Conservation (phyloP, 2,113 vertebrate genomes). For the Tympanuchus pallidicinctus region DNA sequence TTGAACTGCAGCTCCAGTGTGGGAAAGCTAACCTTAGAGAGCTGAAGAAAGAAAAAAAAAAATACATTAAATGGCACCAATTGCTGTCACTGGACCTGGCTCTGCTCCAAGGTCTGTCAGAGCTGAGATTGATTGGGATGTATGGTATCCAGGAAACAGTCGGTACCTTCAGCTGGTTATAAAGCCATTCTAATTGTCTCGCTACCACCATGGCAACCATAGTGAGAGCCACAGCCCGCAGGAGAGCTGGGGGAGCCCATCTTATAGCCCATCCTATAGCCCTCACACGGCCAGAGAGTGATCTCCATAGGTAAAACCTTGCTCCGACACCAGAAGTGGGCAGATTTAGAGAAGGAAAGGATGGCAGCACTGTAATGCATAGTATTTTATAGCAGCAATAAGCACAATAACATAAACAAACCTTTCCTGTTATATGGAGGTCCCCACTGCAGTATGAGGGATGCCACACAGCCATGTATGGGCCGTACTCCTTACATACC, state of each 20-base stretch:
- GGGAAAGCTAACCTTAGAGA: background rate
- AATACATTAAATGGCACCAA: background rate
- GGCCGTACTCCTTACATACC: background rate
- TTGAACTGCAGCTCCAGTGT: background rate
- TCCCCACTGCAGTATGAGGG: background rate
- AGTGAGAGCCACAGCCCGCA: background rate
- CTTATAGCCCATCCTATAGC: background rate
- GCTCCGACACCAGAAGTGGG: background rate
- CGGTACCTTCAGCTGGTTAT: slow-evolving; percentile 27
- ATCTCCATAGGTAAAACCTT: background rate
- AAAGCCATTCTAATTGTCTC: slow-evolving; percentile 50
- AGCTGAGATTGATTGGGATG: slow-evolving; percentile 59
- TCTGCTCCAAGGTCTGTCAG: slow-evolving; percentile 28
- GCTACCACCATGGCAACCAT: slow-evolving; percentile 43
- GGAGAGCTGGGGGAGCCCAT: background rate
- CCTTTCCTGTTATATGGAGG: background rate
- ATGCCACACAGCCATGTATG: background rate
- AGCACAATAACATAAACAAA: background rate
- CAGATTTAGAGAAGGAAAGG: background rate
- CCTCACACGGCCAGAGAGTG: background rate
- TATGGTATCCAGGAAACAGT: slow-evolving; percentile 65
- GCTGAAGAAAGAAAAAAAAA: background rate
- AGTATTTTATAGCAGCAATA: background rate
- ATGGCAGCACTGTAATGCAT: background rate
- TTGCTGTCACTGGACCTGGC: slow-evolving; percentile 27